These are phyloP conservation scores for Hermatobates lingyangjiaoensis DNA, from an alignment of 1,140 invertebrate species.

Conservation along the genomic window DNA sequence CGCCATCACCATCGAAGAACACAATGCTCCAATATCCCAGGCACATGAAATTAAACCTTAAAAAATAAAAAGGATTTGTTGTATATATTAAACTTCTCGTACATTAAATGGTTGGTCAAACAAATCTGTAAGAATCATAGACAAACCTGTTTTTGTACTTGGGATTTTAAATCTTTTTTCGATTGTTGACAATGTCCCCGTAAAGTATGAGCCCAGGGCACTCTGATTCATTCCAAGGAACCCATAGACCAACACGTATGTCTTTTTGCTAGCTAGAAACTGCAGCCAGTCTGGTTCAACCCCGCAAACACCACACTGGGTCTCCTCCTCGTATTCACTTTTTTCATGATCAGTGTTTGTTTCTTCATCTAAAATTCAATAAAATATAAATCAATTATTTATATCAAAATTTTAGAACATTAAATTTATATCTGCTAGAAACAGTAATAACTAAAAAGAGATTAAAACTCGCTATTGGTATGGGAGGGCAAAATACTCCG, in stretches of 20 bases:
- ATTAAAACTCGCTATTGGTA: too few species aligned
- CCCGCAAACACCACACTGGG: slow-evolving; percentile 34
- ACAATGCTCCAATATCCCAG: slow-evolving; percentile 15
- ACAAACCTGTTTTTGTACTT: slow-evolving; percentile 44
- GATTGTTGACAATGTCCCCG: slow-evolving; percentile 53
- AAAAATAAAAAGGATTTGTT: background rate
- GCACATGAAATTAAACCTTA: slow-evolving; percentile 13
- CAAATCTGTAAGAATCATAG: background rate
- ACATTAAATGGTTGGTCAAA: background rate
- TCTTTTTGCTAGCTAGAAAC: slow-evolving; percentile 49
- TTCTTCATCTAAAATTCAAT: too few species aligned
- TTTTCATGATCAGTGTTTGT: too few species aligned
- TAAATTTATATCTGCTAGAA: too few species aligned
- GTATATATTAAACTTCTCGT: background rate
- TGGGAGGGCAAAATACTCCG: too few species aligned
- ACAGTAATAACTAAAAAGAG: too few species aligned
- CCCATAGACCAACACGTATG: slow-evolving; percentile 48
- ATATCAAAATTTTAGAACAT: too few species aligned
- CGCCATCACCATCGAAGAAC: slow-evolving; percentile 5
- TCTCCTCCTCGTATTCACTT: slow-evolving; percentile 14
- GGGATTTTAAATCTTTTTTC: slow-evolving; percentile 62
- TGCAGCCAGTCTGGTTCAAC: slow-evolving; percentile 41
- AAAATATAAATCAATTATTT: too few species aligned
- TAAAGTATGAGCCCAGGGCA: slow-evolving; percentile 52
- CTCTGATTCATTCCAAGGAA: slow-evolving; percentile 47